Evolutionary conservation across 2,888 invertebrate species (phyloP), one percentile per base, ranked within the genome.

Genomic region (Microctonus hyperodae): DNA sequence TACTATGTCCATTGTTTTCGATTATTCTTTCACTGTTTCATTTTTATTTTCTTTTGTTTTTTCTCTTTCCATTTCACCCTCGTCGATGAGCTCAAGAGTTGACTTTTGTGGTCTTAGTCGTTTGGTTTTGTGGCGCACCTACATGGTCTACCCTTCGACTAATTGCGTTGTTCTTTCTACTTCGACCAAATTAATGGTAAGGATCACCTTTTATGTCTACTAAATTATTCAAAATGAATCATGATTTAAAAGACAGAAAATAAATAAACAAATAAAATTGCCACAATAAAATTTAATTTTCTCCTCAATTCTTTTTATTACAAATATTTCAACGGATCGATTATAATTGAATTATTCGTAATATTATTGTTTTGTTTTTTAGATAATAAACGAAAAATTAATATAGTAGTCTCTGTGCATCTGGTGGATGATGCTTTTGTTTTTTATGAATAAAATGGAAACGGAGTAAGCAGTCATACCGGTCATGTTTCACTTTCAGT

Each of bases 401-500:
- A 11, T 51, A 11, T 23, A 22, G 37, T 22, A n/a, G 13, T 25
- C 22, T 6, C 23, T 35, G 10, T n/a, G 2, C n/a, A 25, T 37
- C 57, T 23, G 57, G 40, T 58, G 51, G 9, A 51, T 7, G 28
- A 28, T 51, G 37, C 37, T 37, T 16, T 57, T 11, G 22, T 58
- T 23, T 20, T 11, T 2, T 20, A 23, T 35, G 28, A 44, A 62
- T 64, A 55, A 33, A 23, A 23, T 31, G 23, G 48, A 35, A 58
- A 55, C 22, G 28, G 50, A 31, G 51, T 31, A 57, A 28, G 35
- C 48, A 16, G 51, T 33, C 20, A 62, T 37, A 51, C 37, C 23
- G 51, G 53, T 62, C 35, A 53, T 33, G 22, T 62, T 51, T 51
- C 20, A 50, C 50, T 22, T 61, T 11, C 16, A 16, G 9, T 9